Evolutionary conservation across 2,113 vertebrate species (phyloP), one percentile per base, ranked within the genome.

Genomic region (Apteryx owenii): DNA sequence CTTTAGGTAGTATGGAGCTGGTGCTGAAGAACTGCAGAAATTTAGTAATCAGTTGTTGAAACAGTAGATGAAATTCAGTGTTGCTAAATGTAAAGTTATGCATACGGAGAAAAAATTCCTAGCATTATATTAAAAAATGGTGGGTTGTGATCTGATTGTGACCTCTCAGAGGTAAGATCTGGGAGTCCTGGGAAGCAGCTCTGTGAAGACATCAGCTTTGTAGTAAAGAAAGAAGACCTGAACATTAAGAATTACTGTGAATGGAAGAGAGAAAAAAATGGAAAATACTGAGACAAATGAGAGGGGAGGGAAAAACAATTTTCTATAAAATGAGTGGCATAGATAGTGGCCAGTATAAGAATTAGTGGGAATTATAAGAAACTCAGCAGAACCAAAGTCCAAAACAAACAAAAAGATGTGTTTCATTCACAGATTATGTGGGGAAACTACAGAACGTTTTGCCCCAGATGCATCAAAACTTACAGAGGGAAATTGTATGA

Each of bases 41-140:
- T 23, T 87, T 81, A 56, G 7, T 42, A 83, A 54, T 5, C 8
- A 56, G 15, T 3, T 73, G 14, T 50, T 46, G 44, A 50, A 65
- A 73, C 5, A 15, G 20, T 40, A 69, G 16, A 70, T 3, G 4
- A 81, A 51, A 40, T 40, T 22, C 28, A 62, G 5, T 20, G 25
- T 19, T 2, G 2, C 29, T 31, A 9, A 0, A 0, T 19, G 16
- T 38, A 38, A 38, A 61, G 23, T 29, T 15, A 68, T 29, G 28
- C 5, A 70, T 3, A 8, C 1, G 0, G 7, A 0, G 15, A 33
- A 51, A 36, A 80, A 48, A 5, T 1, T 16, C 81, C 5, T 23
- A 10, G 28, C 6, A 18, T 21, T 19, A 22, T 13, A 14, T 28
- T 48, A 53, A 72, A 38, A 53, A 40, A 1, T 14, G 58, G 3